Conservation (phyloP, 2,113 vertebrate genomes). For the Mustela lutreola region DNA sequence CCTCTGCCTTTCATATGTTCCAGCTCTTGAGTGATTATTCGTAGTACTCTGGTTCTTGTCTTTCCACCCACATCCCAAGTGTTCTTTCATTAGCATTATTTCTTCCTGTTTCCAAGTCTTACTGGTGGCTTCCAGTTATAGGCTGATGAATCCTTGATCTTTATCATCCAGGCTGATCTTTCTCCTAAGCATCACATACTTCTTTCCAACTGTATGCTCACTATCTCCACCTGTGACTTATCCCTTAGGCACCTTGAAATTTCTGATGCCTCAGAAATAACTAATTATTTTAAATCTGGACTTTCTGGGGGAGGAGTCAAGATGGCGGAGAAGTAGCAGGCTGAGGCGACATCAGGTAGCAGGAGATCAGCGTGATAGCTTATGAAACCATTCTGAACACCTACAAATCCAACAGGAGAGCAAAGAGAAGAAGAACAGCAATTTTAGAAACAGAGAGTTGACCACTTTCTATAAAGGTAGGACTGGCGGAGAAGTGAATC, state of each 20-base stretch:
- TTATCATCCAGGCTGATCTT: background rate
- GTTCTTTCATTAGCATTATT: background rate
- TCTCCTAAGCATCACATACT: background rate
- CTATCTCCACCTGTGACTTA: background rate
- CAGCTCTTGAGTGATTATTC: background rate
- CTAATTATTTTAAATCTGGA: background rate
- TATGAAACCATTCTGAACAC: too few relatives aligned
- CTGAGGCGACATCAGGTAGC: too few relatives aligned
- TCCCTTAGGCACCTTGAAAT: background rate
- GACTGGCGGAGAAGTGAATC: too few relatives aligned
- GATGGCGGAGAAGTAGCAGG: too few relatives aligned
- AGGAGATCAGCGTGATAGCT: too few relatives aligned
- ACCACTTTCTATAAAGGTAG: too few relatives aligned
- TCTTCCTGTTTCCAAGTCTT: background rate
- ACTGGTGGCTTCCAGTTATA: background rate
- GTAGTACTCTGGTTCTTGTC: background rate
- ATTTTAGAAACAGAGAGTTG: too few relatives aligned
- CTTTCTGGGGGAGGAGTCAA: too few relatives aligned
- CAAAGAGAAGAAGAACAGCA: too few relatives aligned
- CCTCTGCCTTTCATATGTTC: background rate
- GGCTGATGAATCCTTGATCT: background rate
- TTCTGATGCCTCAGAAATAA: background rate
- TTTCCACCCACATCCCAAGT: background rate
- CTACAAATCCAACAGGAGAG: too few relatives aligned
- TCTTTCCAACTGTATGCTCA: background rate